Percentiles rank a stretch among this genome's conserved stretches.
These are phyloP conservation scores for Teleogryllus occipitalis DNA, from an alignment of 1,140 invertebrate species.

Conservation along the genomic window DNA sequence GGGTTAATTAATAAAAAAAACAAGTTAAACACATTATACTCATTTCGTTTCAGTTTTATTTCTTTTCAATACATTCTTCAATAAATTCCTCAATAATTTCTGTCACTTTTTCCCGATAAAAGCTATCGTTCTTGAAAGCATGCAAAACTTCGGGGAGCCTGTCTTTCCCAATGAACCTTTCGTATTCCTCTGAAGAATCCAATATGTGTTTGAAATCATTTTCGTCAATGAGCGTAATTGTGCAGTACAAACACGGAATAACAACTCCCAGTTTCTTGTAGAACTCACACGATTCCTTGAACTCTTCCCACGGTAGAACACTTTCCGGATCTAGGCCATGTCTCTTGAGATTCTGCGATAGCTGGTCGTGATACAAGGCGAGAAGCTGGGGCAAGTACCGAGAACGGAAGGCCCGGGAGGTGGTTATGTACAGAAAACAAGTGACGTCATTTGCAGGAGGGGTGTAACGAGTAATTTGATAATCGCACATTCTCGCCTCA, in stretches of 20 bases:
- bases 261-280: not conserved
- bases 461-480: conserved; percentile 12
- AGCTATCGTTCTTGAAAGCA: not conserved
- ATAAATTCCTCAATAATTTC: not conserved
- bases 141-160: not conserved
- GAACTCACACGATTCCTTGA: conserved; percentile 8
- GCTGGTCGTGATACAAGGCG: conserved; percentile 10
- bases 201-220: not conserved
- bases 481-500: conserved; percentile 12
- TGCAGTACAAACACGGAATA: not conserved
- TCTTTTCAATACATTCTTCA: not conserved
- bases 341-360: conserved; percentile 10
- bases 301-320: conserved; percentile 17
- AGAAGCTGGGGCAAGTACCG: conserved; percentile 8
- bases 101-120: not conserved
- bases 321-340: not conserved
- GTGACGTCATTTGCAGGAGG: conserved; percentile 18
- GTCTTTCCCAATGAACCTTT: not conserved
- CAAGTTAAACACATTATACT: too few species aligned
- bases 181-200: not conserved
- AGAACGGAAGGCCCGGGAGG: conserved; percentile 15
- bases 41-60: too few species aligned
- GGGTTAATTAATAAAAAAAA: too few species aligned
- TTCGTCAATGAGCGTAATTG: not conserved
- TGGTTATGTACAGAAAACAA: conserved; percentile 15